Base-by-base conservation (phyloP, 2,797 vertebrate genomes). In the Phoeniculus purpureus region DNA sequence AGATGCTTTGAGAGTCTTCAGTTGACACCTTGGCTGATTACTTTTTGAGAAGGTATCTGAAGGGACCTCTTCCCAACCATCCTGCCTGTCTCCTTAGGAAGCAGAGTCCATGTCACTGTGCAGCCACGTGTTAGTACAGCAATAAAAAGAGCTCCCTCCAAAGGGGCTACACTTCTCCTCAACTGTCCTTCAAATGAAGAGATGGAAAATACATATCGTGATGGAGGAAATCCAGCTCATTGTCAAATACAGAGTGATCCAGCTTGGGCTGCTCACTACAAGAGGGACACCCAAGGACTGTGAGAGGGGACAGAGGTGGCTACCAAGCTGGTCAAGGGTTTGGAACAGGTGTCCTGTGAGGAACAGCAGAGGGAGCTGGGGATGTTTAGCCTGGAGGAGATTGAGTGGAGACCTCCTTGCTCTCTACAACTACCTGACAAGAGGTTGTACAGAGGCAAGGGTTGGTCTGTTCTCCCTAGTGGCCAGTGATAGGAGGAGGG, bases 1-100 rank as follows among this genome's bases (percentile, higher is more conserved):
- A 92, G 78, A 55, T 64, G 85, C 56, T 40, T 54, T 91, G 37
- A 50, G 77, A 58, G 23, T 16, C 52, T 91, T 90, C 79, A 90
- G 1, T 1, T 47, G 65, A 65, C 43, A 17, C 18, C 25, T 76
- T 72, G 18, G 61, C 23, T 71, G 60, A 67, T 27, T 27, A 65
- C 16, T 56, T 72, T 27, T 10, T 15, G 34, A 74, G 67, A 85
- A 47, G 0, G 1, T 2, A 0, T 77, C 86, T 68, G 37, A 86
- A 88, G 79, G 43, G 47, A 40, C 27, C 48, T 25, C 20, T 83
- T 82, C 87, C 45, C 45, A 85, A 32, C 55, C 22, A 27, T 52
- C 10, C 31, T 71, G 26, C n/a, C 18, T 47, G n/a, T 23, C 15
- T 62, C 40, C 47, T 14, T 51, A 37, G 65, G 78, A 22, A 91